Evolutionary conservation across 2,113 vertebrate species (phyloP), one percentile per base, ranked within the genome.

Genomic region (Sarotherodon lohbergeri): DNA sequence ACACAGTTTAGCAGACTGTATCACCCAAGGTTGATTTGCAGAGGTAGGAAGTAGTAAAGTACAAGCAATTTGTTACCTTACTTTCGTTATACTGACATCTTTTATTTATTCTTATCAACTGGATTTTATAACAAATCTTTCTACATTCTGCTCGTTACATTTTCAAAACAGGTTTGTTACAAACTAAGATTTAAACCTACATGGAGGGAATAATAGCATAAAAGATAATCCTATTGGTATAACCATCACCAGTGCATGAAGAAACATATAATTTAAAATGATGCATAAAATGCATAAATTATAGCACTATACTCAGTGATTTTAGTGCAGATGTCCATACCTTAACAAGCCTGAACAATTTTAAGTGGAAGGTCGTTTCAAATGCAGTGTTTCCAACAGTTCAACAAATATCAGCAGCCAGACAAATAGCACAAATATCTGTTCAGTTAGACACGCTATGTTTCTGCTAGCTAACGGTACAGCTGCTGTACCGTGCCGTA

Each of bases 1-100:
- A 86, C 59, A 88, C 6, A 36, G 57, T 66, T 90, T 85, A 92
- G 85, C 84, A 90, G 50, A 93, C 82, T 88, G 87, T 22, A n/a
- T 93, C 88, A 95, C 93, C 94, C 82, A 92, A 91, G 93, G 94
- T 11, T 3, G 57, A 92, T 92, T 88, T 88, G 91, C 89, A 94
- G 24, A 48, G 68, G 14, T 29, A 46, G 41, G 68, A 48, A 76
- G 41, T 48, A 73, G 1, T 4, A 12, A 73, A 73, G 41, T 73
- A 48, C 5, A 73, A 73, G 9, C 4, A 48, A 46, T 48, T 76
- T 76, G 41, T 76, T 29, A 29, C 22, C 22, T 27, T 48, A 29
- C 41, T 29, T 46, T 73, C 0, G 29, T 48, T 76, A 48, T 48
- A 10, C 22, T 27, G 39, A 9, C 24, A 73, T 14, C 5, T 46